Evolutionary conservation across 2,888 invertebrate genomes (phyloP), one percentile per base, ranked within the genome.

Genomic region (Reticulitermes lucifugus): DNA sequence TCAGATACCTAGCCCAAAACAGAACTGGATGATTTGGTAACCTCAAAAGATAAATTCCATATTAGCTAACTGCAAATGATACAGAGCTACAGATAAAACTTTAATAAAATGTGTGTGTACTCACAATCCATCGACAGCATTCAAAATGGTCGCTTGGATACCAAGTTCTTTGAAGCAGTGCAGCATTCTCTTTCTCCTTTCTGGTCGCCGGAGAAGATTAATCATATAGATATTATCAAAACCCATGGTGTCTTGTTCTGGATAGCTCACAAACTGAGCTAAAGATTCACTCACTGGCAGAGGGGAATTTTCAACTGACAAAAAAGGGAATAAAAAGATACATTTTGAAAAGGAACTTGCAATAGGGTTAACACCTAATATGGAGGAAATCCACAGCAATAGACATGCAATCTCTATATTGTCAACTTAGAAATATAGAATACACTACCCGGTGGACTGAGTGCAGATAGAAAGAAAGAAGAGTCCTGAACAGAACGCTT

Each of bases 71-170:
- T 35, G 35, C 4, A 46, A 12, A 12, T 46, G 9, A 1, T 18
- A 55, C 22, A 46, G 18, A 22, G 41, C 0, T 77, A 46, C 1
- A 41, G 2, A 22, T n/a, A 43, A 43, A 83, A 73, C 22, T 60
- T n/a, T 25, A 51, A 73, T 79, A 4, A 79, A 29, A 81, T 9
- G 29, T 22, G 22, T 22, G n/a, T 60, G 46, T 21, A 92, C 94
- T 92, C 91, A 96, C 96, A 94, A 95, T 88, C 98, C 99, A 92
- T 99, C 99, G 9, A 98, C 94, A 4, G 98, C 99, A 86, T 95
- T 93, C n/a, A 97, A 91, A 84, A 94, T 90, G 83, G 94, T 94
- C 0, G 94, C 96, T n/a, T 95, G 92, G 88, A 99, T 92, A 0
- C 98, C 98, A 0, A 99, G 91, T 88, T 96, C 96, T 77, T 95